Percentiles rank a stretch among this genome's conserved stretches.
These are phyloP conservation scores for Cephalopholis sonnerati DNA, from an alignment of 2,113 vertebrate species.

Conservation along the genomic window DNA sequence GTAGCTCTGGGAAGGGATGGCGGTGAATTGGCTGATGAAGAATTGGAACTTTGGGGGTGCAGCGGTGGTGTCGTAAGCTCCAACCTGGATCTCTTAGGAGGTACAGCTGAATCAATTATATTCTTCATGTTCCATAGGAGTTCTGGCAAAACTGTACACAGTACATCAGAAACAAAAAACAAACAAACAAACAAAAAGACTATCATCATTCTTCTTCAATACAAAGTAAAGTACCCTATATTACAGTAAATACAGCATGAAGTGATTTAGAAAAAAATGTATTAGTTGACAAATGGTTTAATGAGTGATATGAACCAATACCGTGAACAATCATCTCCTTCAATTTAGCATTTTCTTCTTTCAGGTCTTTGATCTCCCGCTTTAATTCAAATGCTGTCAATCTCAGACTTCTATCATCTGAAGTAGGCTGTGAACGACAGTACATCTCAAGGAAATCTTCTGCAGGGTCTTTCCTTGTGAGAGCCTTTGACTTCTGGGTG, in stretches of 20 bases:
- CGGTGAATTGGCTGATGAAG: constrained; percentile 1
- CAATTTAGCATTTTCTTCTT: constrained; percentile 32
- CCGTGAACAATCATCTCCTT: constrained; percentile 22
- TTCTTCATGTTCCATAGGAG: constrained; percentile 24
- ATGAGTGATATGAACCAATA: neutral
- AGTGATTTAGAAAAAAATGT: too few species aligned
- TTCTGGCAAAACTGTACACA: constrained; percentile 23
- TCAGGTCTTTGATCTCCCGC: constrained; percentile 20
- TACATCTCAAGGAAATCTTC: too few species aligned
- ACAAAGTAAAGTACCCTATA: neutral
- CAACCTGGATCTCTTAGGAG: constrained; percentile 26
- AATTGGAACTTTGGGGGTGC: neutral
- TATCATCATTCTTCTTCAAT: too few species aligned
- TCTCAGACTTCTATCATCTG: too few species aligned
- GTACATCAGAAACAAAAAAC: neutral
- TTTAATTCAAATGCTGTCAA: neutral
- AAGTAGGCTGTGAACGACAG: neutral
- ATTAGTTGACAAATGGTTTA: too few species aligned
- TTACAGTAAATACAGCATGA: too few species aligned
- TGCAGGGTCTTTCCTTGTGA: neutral
- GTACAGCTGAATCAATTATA: constrained; percentile 14
- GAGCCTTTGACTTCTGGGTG: neutral
- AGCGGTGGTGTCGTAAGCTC: neutral
- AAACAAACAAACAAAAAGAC: neutral
- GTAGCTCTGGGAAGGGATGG: constrained; percentile 2